Evolutionary conservation across 2,113 vertebrate species (phyloP).

Genomic region (Hyperoodon ampullatus): DNA sequence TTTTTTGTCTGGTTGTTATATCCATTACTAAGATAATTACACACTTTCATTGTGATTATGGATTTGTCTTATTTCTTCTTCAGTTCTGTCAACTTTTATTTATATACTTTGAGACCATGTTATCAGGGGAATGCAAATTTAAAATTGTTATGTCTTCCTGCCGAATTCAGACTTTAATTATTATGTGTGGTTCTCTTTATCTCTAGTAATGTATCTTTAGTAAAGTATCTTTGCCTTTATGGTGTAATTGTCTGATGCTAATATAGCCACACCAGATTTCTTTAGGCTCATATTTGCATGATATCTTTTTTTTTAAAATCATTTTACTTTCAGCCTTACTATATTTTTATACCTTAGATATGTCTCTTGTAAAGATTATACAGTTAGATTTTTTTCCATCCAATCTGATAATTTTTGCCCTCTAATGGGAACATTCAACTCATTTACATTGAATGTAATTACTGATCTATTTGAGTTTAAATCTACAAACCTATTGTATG

Average conservation of each 20-base stretch:
- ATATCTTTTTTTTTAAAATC: neutral
- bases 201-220: neutral
- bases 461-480: slow-evolving; percentile 37
- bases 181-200: neutral
- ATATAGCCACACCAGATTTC: neutral
- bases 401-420: slow-evolving; percentile 28
- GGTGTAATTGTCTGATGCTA: neutral
- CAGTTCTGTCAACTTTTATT: slow-evolving; percentile 31
- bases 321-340: slow-evolving; percentile 33
- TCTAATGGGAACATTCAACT: slow-evolving; percentile 19
- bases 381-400: slow-evolving; percentile 41
- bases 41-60: slow-evolving; percentile 40
- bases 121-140: slow-evolving; percentile 9
- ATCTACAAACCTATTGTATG: neutral
- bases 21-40: slow-evolving; percentile 37
- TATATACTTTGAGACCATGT: slow-evolving; percentile 15
- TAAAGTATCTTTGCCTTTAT: slow-evolving; percentile 14
- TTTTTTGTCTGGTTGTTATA: slow-evolving; percentile 26
- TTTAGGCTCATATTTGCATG: slow-evolving; percentile 32
- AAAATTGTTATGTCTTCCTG: slow-evolving; percentile 16
- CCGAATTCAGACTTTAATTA: neutral
- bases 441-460: slow-evolving; percentile 22
- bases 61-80: slow-evolving; percentile 54
- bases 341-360: slow-evolving; percentile 37
- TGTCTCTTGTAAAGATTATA: neutral